A percentile compares a stretch with the other conserved stretches of the same genome.
phyloP scores from a whole-genome alignment of 2,797 vertebrate genomes.

The Saxicola maurus region DNA sequence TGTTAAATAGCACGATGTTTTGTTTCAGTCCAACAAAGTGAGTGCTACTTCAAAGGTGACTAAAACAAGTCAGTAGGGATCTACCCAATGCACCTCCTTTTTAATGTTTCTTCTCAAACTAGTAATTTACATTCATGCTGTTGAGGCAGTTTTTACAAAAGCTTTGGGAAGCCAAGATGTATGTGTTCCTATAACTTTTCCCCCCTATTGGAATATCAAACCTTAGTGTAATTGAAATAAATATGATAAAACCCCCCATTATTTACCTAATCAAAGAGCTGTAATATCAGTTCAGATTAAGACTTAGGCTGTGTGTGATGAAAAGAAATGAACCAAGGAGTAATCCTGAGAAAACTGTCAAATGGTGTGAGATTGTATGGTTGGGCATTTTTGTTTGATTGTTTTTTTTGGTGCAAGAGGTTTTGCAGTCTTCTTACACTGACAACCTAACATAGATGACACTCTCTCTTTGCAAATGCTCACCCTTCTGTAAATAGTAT shows the following conservation, averaged over 20 bases:
- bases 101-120: background rate
- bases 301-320: background rate
- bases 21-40: background rate
- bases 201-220: accelerated
- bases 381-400: background rate
- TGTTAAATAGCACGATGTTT: background rate
- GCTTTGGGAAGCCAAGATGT: background rate
- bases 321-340: background rate
- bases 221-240: background rate
- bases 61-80: background rate
- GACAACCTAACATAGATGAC: background rate
- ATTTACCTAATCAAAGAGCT: background rate
- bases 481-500: background rate
- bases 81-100: background rate
- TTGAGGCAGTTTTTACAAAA: background rate
- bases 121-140: background rate
- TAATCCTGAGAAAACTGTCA: background rate
- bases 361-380: background rate
- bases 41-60: background rate
- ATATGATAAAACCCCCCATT: background rate
- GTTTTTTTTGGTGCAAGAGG: background rate
- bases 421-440: background rate
- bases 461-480: background rate
- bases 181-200: background rate
- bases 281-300: background rate